These are phyloP conservation scores for Diarsia brunnea DNA, from an alignment of 2,888 invertebrate genomes.

Conservation along the genomic window DNA sequence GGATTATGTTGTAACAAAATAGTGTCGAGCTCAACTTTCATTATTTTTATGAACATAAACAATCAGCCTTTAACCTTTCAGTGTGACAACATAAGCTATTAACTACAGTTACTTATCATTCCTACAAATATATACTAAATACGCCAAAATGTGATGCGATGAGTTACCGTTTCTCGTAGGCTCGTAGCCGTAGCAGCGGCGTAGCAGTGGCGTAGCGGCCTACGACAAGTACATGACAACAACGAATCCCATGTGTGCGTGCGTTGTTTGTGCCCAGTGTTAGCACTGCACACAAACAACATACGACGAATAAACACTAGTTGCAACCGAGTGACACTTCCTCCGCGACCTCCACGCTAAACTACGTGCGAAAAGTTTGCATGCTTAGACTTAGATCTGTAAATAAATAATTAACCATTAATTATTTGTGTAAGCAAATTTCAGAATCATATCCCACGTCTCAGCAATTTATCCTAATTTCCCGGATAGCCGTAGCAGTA, in stretches of 20 bases:
- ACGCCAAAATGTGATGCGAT: neutral
- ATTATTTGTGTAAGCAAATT: neutral
- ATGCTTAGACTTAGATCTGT: neutral
- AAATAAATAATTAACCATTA: neutral
- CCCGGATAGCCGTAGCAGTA: neutral
- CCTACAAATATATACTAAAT: neutral
- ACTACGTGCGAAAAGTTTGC: neutral
- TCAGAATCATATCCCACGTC: neutral
- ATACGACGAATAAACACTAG: neutral
- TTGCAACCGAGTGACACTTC: neutral
- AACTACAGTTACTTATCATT: neutral
- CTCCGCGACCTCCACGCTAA: neutral
- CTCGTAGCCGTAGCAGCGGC: conserved; percentile 39
- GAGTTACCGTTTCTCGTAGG: conserved; percentile 1
- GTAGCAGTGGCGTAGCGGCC: conserved; percentile 19
- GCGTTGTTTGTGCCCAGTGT: neutral
- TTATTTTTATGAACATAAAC: neutral
- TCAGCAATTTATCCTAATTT: neutral
- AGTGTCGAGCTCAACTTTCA: neutral
- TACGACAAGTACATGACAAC: neutral
- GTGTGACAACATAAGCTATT: neutral
- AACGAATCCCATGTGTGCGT: no score
- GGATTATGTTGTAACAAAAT: neutral
- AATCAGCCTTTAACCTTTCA: neutral
- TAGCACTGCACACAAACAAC: neutral